Base-by-base conservation (phyloP, 2,888 invertebrate genomes). In the Trissolcus japonicus region DNA sequence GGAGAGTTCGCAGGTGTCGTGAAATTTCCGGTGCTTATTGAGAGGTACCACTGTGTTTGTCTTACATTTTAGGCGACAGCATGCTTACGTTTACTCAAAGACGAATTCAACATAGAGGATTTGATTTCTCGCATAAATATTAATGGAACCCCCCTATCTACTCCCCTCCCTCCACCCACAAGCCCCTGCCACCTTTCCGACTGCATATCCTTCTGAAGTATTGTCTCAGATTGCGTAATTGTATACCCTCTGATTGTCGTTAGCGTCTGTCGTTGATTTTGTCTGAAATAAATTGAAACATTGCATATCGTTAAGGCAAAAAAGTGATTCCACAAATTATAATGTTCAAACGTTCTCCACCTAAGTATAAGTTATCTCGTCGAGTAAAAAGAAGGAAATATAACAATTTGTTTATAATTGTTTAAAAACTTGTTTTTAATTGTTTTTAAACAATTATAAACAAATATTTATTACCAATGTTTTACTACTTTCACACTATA, bases 111-210 rank as follows among this genome's bases (percentile, higher is more conserved):
- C 76, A 72, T 77, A 50, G 61, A 55, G 73, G 72, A 80, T 80
- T 80, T 78, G 80, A 80, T 80, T 80, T 80, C 74, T 72, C 51
- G 68, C 75, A 80, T 78, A 80, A 78, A 80, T 80, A 80, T 80
- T 78, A 80, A 80, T 80, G 68, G 46, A 71, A 57, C 54, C 55
- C 46, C 25, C 55, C n/a, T n/a, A n/a, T n/a, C n/a, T n/a, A n/a
- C n/a, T n/a, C n/a, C 55, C 19, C 25, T 40, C 41, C 56, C 73
- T 61, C 25, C 46, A 25, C 43, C 55, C 29, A 25, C 25, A 25
- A 21, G 9, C 67, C 29, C 53, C 50, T 1, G 1, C 7, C 9
- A 35, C 7, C 53, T 40, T 25, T 53, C 48, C 40, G 25, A 41
- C 57, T 40, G 51, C 57, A 25, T 41, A 41, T 54, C 65, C 57